Evolutionary conservation across 2,113 vertebrate species (phyloP), one percentile per base, ranked within the genome.

Genomic region (Zeus faber): DNA sequence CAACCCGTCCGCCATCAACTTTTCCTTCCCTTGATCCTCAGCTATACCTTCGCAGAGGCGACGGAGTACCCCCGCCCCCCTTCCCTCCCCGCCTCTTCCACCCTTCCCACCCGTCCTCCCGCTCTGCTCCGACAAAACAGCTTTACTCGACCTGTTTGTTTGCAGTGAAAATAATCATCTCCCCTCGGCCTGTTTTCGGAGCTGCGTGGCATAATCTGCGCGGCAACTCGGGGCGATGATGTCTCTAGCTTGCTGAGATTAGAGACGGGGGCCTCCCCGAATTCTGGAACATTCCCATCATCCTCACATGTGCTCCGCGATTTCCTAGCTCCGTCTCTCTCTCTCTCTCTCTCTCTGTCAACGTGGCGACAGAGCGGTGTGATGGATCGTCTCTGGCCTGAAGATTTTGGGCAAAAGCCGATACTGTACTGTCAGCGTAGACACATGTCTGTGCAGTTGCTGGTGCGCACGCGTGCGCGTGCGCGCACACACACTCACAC

Each of bases 91-190:
- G 21, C 23, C 40, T 31, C 13, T 3, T 11, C 2, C 37, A 17
- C 18, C 2, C 35, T 29, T 35, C 40, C 56, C 39, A 55, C 54
- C 66, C 48, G 27, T 55, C 46, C 40, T 2, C 22, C 54, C 2
- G 13, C 49, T 72, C 41, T 24, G 16, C 49, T 76, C 74, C 60
- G 43, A 44, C 66, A 80, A 82, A n/a, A 81, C 70, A 74, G 20
- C 54, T 11, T 29, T 37, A 18, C n/a, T 62, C 69, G 60, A 49
- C 67, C 47, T 58, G 82, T 79, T 85, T 86, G 73, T 80, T 84
- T 79, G 67, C 74, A 79, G 41, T 82, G 63, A 85, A 81, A 84
- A 86, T 55, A 80, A 74, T 50, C 67, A 37, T 41, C 48, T 55
- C 21, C 4, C 13, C 17, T 17, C 35, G 49, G 54, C n/a, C 24